Conservation (phyloP, 2,888 invertebrate species). For the Leptogaster cylindrica region DNA sequence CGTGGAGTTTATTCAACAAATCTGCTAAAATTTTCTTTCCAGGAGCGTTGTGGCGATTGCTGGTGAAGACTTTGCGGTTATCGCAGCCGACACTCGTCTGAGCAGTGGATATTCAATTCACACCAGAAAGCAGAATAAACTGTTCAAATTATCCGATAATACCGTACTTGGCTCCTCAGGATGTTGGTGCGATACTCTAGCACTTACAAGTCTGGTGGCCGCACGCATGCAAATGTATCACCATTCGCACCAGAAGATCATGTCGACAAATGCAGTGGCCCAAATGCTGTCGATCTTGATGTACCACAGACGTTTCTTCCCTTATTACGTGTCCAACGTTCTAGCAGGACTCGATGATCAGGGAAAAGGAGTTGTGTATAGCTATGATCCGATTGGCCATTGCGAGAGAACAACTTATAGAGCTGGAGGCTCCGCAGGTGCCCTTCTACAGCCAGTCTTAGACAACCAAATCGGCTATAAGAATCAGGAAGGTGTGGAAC, state of each 20-base stretch:
- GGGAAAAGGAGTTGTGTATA: conserved; percentile 93
- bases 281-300: conserved; percentile 96
- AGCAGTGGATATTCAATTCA: conserved; percentile 91
- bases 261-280: conserved; percentile 91
- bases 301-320: conserved; percentile 97
- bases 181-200: conserved; percentile 97
- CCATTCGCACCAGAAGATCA: conserved; percentile 91
- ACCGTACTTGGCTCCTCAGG: conserved; percentile 95
- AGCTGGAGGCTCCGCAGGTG: conserved; percentile 90
- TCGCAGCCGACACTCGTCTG: conserved; percentile 94
- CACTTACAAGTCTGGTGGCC: conserved; percentile 81
- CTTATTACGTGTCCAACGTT: conserved; percentile 95
- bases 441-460: conserved; percentile 89
- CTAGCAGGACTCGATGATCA: conserved; percentile 92
- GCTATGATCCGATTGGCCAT: conserved; percentile 97
- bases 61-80: conserved; percentile 92
- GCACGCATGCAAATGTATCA: conserved; percentile 94
- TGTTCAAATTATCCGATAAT: conserved; percentile 79
- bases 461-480: conserved; percentile 95
- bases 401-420: conserved; percentile 84
- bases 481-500: conserved; percentile 72
- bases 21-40: conserved; percentile 12
- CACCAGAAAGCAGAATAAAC: conserved; percentile 85
- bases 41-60: conserved; percentile 96
- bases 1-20: neutral